phyloP scores from a whole-genome alignment of 2,797 vertebrate genomes.

The Tympanoctomys barrerae region DNA sequence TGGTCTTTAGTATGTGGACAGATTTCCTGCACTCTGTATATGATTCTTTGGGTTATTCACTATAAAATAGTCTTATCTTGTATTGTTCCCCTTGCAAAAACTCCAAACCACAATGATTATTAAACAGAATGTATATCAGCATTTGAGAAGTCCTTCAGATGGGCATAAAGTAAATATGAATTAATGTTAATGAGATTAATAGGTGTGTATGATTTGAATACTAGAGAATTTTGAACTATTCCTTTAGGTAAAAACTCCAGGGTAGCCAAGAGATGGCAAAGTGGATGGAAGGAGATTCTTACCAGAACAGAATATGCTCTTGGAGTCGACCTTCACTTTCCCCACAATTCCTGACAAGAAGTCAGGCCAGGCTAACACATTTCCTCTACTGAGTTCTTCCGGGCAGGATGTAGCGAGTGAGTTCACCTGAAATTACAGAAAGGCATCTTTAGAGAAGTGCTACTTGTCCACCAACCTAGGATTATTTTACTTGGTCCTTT shows the following conservation, averaged over 20 bases:
- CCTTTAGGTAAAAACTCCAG: neutral
- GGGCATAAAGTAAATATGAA: neutral
- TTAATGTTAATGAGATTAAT: neutral
- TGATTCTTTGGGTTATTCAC: too few species aligned
- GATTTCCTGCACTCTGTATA: too few species aligned
- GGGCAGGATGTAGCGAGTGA: conserved; percentile 95
- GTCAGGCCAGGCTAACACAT: conserved; percentile 98
- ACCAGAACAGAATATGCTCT: conserved; percentile 97
- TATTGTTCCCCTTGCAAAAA: too few species aligned
- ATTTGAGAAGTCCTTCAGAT: neutral
- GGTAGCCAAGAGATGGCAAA: neutral
- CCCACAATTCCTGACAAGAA: conserved; percentile 95
- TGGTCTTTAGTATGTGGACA: too few species aligned
- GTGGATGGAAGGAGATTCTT: conserved; percentile 78
- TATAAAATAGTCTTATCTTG: too few species aligned
- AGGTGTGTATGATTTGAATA: neutral
- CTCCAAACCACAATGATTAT: too few species aligned
- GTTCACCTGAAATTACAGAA: conserved; percentile 92
- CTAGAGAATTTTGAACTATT: neutral
- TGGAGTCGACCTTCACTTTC: conserved; percentile 94
- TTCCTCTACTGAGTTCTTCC: conserved; percentile 92
- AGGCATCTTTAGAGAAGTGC: conserved; percentile 74
- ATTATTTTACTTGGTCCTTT: neutral
- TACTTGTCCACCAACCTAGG: neutral
- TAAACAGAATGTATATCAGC: neutral